Conservation (phyloP, 2,888 invertebrate species). For the Seira ritae region DNA sequence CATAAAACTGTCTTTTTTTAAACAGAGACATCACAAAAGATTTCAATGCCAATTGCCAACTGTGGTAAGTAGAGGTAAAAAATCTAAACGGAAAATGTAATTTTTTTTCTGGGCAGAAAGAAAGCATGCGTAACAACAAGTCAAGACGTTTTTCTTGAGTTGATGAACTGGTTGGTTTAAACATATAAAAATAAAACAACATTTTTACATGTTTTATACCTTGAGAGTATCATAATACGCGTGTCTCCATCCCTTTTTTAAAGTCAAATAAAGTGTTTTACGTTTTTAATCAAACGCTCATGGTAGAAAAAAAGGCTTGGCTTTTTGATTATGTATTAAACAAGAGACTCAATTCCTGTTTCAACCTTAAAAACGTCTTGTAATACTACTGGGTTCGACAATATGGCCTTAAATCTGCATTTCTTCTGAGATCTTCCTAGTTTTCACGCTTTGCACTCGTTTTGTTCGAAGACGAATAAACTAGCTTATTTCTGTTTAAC, state of each 20-base stretch:
- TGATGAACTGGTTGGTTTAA: constrained; percentile 53
- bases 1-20: background rate
- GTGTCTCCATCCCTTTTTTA: background rate
- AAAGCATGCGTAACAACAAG: constrained; percentile 1
- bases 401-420: background rate
- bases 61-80: background rate
- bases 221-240: constrained; percentile 2
- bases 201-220: constrained; percentile 1
- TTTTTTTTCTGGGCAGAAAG: background rate
- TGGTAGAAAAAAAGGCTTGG: constrained; percentile 42
- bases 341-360: constrained; percentile 1
- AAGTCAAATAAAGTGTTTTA: constrained; percentile 7
- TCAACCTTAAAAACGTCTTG: background rate
- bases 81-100: background rate
- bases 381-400: background rate
- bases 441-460: too few relatives aligned
- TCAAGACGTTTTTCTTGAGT: background rate
- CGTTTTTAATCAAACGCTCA: constrained; percentile 1
- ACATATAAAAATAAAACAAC: constrained; percentile 16
- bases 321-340: constrained; percentile 28
- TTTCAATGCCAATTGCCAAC: background rate
- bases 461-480: background rate
- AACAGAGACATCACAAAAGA: constrained; percentile 11
- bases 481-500: constrained; percentile 50
- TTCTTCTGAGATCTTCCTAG: too few relatives aligned